A percentile compares a stretch with the other conserved stretches of the same genome.
Evolutionary conservation across 1,140 invertebrate genomes (phyloP).

Genomic region (Cydia pomonella): DNA sequence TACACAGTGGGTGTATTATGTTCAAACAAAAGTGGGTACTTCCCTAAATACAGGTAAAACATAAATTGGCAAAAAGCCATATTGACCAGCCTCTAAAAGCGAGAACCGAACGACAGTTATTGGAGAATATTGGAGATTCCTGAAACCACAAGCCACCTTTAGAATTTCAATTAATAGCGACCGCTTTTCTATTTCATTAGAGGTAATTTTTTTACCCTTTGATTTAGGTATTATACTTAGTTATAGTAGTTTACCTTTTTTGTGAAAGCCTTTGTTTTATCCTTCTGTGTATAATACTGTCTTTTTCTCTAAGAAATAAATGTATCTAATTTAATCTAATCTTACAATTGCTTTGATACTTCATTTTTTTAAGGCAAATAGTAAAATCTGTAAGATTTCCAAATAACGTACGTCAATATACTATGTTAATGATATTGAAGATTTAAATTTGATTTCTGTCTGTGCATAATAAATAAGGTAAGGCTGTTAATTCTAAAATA

Average conservation of each 20-base stretch:
- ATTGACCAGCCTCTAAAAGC: constrained; percentile 18
- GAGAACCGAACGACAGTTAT: constrained; percentile 1
- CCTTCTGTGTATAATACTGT: too few relatives aligned
- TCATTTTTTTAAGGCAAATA: too few relatives aligned
- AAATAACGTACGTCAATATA: too few relatives aligned
- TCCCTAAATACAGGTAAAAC: constrained; percentile 1
- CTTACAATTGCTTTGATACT: too few relatives aligned
- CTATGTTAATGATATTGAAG: too few relatives aligned
- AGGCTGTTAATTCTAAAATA: too few relatives aligned
- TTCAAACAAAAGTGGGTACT: neutral
- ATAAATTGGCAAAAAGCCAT: constrained; percentile 26
- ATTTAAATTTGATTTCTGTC: too few relatives aligned
- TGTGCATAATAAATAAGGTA: too few relatives aligned
- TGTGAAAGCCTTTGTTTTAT: too few relatives aligned
- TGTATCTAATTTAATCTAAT: too few relatives aligned
- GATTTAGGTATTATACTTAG: neutral
- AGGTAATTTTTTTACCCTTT: constrained; percentile 19
- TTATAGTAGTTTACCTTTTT: neutral
- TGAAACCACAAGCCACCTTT: constrained; percentile 16
- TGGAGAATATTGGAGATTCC: constrained; percentile 24
- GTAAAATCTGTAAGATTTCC: too few relatives aligned
- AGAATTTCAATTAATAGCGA: constrained; percentile 23
- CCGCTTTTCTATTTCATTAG: neutral
- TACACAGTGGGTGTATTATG: neutral
- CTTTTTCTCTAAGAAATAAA: too few relatives aligned